Evolutionary conservation across 2,113 vertebrate species (phyloP), one percentile per base, ranked within the genome.

Genomic region (Crocuta crocuta): DNA sequence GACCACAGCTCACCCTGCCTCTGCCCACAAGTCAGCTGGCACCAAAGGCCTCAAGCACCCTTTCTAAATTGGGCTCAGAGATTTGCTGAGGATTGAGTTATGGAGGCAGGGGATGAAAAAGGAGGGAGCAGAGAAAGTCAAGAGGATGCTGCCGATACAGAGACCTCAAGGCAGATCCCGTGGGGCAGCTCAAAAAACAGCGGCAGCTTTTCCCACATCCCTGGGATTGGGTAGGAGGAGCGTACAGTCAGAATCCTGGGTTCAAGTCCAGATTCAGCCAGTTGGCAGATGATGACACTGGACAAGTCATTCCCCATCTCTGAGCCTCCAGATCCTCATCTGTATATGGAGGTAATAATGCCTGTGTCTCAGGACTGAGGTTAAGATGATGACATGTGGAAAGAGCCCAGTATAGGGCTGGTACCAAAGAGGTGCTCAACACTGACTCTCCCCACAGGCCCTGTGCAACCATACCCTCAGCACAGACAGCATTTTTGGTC

Each of bases 21-120:
- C 68, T 85, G 58, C 66, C 61, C 82, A 86, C 35, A 73, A 70
- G 68, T 80, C 31, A 13, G 66, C 73, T 93, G 92, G 79, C 85
- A 94, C 43, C 63, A 65, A 89, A 79, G 87, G 66, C 31, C 16
- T 91, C 43, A 61, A 76, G 71, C n/a, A 81, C 74, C 26, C 50
- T 73, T 96, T 94, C 58, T 95, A 93, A 95, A 96, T 28, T 68
- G 92, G 92, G 90, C 28, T 73, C 83, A 71, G 79, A 65, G 63
- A 85, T 95, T 93, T 97, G 70, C 76, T 97, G n/a, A 93, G 85
- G 66, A 89, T 82, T 91, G 80, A 70, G 39, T 85, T 85, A 65
- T 85, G 53, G n/a, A 95, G 16, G 24, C 7, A 17, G n/a, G 48
- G 73, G 70, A 74, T 33, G 55, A 28, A 83, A 87, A 92, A 87